phyloP scores from a whole-genome alignment of 2,888 invertebrate species.

The Watsonalla binaria region DNA sequence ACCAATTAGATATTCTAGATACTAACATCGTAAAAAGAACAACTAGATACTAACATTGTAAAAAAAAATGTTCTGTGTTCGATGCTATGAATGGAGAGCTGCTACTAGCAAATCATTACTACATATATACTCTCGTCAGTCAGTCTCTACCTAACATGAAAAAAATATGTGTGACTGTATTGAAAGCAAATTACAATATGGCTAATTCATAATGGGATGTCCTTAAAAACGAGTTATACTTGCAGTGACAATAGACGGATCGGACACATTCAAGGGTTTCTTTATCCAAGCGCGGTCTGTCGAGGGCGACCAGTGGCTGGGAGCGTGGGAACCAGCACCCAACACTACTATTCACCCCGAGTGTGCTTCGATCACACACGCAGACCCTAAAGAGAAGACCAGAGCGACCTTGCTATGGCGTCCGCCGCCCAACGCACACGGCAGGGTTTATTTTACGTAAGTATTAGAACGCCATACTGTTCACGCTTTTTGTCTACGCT shows the following conservation, averaged over 20 bases:
- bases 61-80: too few relatives aligned
- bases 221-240: conserved; percentile 1
- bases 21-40: too few relatives aligned
- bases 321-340: conserved; percentile 84
- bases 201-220: neutral
- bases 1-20: too few relatives aligned
- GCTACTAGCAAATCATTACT: too few relatives aligned
- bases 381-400: conserved; percentile 85
- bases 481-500: too few relatives aligned
- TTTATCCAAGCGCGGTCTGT: conserved; percentile 89
- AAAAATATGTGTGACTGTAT: too few relatives aligned
- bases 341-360: conserved; percentile 88
- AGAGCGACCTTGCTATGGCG: conserved; percentile 86
- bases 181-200: too few relatives aligned
- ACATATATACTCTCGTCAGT: too few relatives aligned
- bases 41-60: too few relatives aligned
- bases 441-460: conserved; percentile 90
- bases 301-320: conserved; percentile 85
- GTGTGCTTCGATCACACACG: conserved; percentile 88
- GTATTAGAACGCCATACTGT: conserved; percentile 36
- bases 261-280: conserved; percentile 87
- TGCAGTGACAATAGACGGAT: conserved; percentile 78
- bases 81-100: too few relatives aligned
- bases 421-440: conserved; percentile 82
- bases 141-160: too few relatives aligned